phyloP scores from a whole-genome alignment of 2,888 invertebrate species.

The Lottia scabra region DNA sequence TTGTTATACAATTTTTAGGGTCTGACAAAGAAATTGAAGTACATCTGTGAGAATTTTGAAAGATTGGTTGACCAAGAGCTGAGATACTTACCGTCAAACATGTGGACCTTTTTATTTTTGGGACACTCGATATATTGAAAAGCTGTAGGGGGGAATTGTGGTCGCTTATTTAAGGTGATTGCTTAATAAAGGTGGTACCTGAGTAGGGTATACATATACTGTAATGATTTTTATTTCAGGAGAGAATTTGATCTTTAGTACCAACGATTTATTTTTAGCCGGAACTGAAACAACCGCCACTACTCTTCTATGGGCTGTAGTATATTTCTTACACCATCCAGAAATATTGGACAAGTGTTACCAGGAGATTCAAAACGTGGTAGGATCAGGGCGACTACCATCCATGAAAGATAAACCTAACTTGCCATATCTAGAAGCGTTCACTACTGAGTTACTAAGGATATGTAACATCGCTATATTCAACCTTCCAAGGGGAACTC shows the following conservation, averaged over 20 bases:
- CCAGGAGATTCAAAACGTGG: constrained; percentile 50
- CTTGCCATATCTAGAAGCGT: constrained; percentile 51
- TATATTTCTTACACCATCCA: constrained; percentile 83
- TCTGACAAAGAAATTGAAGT: too few relatives aligned
- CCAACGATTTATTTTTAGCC: constrained; percentile 47
- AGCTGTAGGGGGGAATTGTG: too few relatives aligned
- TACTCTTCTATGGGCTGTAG: constrained; percentile 86
- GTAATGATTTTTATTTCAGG: constrained; percentile 29
- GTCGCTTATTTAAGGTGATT: too few relatives aligned
- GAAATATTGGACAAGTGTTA: constrained; percentile 68
- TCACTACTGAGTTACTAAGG: constrained; percentile 51
- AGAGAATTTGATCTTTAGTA: constrained; percentile 25
- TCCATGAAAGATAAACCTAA: constrained; percentile 33
- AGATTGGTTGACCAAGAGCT: too few relatives aligned
- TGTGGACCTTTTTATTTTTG: too few relatives aligned
- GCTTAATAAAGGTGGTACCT: too few relatives aligned
- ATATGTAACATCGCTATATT: constrained; percentile 44
- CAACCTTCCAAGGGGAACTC: constrained; percentile 37
- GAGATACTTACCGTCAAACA: too few relatives aligned
- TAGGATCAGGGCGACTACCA: constrained; percentile 52
- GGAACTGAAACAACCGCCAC: constrained; percentile 81
- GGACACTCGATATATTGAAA: too few relatives aligned
- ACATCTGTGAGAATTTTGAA: too few relatives aligned
- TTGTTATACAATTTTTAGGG: too few relatives aligned
- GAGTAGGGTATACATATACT: too few relatives aligned